Evolutionary conservation across 2,888 invertebrate species (phyloP), one percentile per base, ranked within the genome.

Genomic region (Athrips mouffetella): DNA sequence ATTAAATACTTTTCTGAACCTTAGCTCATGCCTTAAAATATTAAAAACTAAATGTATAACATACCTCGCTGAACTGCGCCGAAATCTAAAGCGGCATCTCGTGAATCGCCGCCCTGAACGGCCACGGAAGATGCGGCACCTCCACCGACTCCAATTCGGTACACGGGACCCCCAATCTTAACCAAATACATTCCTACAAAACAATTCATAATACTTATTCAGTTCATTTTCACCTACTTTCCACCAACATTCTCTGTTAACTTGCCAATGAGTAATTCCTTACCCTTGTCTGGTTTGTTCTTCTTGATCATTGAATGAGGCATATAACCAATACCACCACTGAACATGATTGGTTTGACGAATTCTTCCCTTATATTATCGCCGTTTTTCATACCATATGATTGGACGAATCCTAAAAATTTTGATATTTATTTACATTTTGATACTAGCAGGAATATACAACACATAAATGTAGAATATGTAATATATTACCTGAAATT

Each of bases 271-370:
- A 11, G 16, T 30, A 23, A 27, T 10, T 18, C 4, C 48, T 53
- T 62, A 93, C 94, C 95, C 82, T 92, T 91, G 65, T 92, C 86
- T 0, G 98, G 94, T 45, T 89, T 80, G 33, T 92, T 79, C 83
- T 98, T 98, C 44, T 92, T 87, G 0, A 94, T 92, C 93, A 96
- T 95, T 20, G 86, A 77, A 2, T 93, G 92, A 53, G 97, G 95
- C 91, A 99, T 94, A 47, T 93, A 93, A 2, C 99, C 99, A 54
- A 99, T 91, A 20, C 99, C 98, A 40, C 95, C 99, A 67, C 97
- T 98, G 72, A 99, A 99, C 98, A 99, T 98, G 51, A 99, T 98
- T 0, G 99, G 99, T 72, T 99, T 99, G 8, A 99, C 94, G 89
- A 96, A 99, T 78, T 99, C 99, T 48, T 94, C 92, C 49, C 98